These are phyloP conservation scores for Tricholaema leucomelas DNA, from an alignment of 2,113 vertebrate genomes.

Conservation along the genomic window DNA sequence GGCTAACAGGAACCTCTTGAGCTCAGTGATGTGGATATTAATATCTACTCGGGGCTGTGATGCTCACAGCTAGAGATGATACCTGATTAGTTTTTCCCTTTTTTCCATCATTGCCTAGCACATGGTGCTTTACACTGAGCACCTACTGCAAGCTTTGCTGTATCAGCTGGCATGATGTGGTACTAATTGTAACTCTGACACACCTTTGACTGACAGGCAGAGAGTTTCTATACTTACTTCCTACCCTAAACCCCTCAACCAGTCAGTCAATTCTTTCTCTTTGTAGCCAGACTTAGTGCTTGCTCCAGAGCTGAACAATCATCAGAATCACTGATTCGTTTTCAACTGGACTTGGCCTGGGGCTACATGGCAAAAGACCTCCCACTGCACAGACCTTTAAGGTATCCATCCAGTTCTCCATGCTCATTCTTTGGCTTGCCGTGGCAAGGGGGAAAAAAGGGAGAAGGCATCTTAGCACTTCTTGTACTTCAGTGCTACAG, in stretches of 20 bases:
- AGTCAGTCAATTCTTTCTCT: not conserved
- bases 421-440: not conserved
- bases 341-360: not conserved
- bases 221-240: not conserved
- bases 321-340: not conserved
- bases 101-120: not conserved
- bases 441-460: not conserved
- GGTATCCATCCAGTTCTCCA: accelerated
- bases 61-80: not conserved
- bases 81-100: not conserved
- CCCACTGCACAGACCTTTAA: not conserved
- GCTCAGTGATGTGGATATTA: not conserved
- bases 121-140: not conserved
- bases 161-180: not conserved
- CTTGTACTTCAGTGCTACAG: not conserved
- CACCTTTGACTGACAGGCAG: not conserved
- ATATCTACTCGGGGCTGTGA: slow-evolving; percentile 1
- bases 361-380: not conserved
- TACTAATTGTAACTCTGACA: not conserved
- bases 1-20: not conserved
- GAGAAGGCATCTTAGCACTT: not conserved
- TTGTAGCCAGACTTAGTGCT: not conserved
- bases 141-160: not conserved
- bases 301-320: not conserved
- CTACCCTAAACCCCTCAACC: not conserved